Evolutionary conservation across 2,888 invertebrate species (phyloP).

Genomic region (Daptonema setosum): DNA sequence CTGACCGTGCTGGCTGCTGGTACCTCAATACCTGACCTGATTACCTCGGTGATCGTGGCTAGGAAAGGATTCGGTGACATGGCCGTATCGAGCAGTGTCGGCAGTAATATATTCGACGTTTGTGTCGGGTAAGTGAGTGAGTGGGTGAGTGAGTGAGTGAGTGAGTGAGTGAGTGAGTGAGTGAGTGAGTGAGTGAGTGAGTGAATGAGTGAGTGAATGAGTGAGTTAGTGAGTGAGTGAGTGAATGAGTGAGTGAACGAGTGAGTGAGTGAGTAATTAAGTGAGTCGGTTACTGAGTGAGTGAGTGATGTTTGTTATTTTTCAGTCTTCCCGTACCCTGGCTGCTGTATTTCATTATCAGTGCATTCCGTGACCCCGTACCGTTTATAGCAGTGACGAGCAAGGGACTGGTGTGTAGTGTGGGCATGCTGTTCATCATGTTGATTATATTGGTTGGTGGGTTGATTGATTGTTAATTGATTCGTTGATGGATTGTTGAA

Average conservation of each 20-base stretch:
- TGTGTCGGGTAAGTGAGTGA: constrained; percentile 65
- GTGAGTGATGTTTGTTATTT: not conserved
- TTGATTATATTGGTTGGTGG: constrained; percentile 37
- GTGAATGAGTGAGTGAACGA: constrained; percentile 46
- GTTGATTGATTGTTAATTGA: no score
- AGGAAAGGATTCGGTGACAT: constrained; percentile 95
- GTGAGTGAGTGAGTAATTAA: constrained; percentile 40
- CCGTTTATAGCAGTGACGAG: constrained; percentile 57
- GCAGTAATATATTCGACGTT: constrained; percentile 96
- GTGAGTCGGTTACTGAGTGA: no score
- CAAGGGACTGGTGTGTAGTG: constrained; percentile 87
- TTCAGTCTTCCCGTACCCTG: constrained; percentile 76
- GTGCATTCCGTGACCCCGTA: constrained; percentile 33
- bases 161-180: no score
- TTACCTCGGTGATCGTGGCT: constrained; percentile 92
- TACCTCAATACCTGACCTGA: constrained; percentile 90
- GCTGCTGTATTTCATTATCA: constrained; percentile 68
- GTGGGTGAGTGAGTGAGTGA: no score
- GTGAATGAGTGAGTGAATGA: no score
- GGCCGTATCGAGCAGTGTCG: constrained; percentile 95
- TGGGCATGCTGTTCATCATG: constrained; percentile 85
- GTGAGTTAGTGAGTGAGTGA: no score
- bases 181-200: no score
- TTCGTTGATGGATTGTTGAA: no score
- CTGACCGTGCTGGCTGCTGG: constrained; percentile 87